A percentile compares a stretch with the other conserved stretches of the same genome.
Conservation (phyloP, 2,888 invertebrate species). For the Melipona bicolor region DNA sequence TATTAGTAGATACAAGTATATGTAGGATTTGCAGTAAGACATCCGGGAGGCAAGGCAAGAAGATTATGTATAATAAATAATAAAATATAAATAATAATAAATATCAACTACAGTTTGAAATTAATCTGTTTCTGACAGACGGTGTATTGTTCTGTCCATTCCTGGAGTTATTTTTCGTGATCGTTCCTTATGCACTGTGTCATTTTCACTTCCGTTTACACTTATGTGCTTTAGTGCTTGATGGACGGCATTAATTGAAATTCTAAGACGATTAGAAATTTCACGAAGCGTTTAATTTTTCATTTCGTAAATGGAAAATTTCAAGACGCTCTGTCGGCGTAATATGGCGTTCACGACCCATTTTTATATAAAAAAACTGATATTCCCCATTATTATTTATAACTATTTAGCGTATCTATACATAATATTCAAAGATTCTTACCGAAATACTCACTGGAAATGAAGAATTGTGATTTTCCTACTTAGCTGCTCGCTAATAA, state of each 20-base stretch:
- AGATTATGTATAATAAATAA: no score
- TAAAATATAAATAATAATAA: background rate
- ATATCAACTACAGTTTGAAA: conserved; percentile 3
- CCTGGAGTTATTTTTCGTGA: conserved; percentile 1
- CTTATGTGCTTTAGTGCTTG: background rate
- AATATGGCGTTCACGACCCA: background rate
- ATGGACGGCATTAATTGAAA: conserved; percentile 7
- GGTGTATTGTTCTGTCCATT: background rate
- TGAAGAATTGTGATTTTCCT: background rate
- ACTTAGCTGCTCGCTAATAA: background rate
- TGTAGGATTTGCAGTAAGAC: no score
- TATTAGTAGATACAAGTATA: no score
- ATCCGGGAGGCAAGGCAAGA: no score
- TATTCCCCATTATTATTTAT: background rate
- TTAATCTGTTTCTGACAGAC: background rate
- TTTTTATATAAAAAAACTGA: conserved; percentile 2
- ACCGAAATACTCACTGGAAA: background rate
- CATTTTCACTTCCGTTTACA: background rate
- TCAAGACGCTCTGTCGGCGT: background rate
- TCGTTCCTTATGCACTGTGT: background rate
- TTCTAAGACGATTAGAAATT: conserved; percentile 1
- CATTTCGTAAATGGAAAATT: background rate
- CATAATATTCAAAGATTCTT: background rate
- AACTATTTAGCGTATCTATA: background rate
- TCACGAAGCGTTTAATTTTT: conserved; percentile 7